phyloP scores from a whole-genome alignment of 2,113 vertebrate genomes.

The Arothron firmamentum region DNA sequence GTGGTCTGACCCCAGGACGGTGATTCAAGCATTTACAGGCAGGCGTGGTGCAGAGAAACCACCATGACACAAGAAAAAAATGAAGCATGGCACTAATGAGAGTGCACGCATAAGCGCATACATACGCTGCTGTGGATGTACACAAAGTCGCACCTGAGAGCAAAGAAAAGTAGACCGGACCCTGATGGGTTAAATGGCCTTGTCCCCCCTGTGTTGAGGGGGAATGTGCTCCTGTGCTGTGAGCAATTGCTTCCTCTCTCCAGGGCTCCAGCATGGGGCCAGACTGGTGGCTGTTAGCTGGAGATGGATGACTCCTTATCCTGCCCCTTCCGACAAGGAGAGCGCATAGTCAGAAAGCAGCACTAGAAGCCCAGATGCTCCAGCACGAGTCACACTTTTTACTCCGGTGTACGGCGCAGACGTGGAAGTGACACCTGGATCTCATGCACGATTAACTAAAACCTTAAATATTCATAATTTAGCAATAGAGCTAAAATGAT shows the following conservation, averaged over 20 bases:
- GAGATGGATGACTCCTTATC: slow-evolving; percentile 74
- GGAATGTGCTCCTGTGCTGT: slow-evolving; percentile 72
- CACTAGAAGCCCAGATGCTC: slow-evolving; percentile 38
- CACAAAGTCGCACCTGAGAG: slow-evolving; percentile 27
- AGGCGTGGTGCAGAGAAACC: slow-evolving; percentile 38
- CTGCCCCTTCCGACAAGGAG: slow-evolving; percentile 63
- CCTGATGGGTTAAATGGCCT: slow-evolving; percentile 73
- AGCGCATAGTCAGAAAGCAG: slow-evolving; percentile 63
- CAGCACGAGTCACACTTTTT: slow-evolving; percentile 17
- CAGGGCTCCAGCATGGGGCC: slow-evolving; percentile 72
- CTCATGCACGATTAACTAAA: background rate
- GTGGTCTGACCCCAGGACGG: slow-evolving; percentile 52
- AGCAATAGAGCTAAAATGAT: background rate
- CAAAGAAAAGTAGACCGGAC: slow-evolving; percentile 59
- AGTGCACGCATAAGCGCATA: slow-evolving; percentile 20
- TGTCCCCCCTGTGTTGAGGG: slow-evolving; percentile 69
- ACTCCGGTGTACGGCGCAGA: background rate
- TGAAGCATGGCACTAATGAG: slow-evolving; percentile 32
- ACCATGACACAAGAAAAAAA: slow-evolving; percentile 40
- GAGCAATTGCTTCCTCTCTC: slow-evolving; percentile 78
- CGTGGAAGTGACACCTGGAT: background rate
- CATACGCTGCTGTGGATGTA: slow-evolving; percentile 24
- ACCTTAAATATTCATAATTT: background rate
- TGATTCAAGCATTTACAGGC: slow-evolving; percentile 49
- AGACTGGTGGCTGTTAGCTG: slow-evolving; percentile 74